Conservation (phyloP, 2,888 invertebrate species). For the Thelaira solivaga region DNA sequence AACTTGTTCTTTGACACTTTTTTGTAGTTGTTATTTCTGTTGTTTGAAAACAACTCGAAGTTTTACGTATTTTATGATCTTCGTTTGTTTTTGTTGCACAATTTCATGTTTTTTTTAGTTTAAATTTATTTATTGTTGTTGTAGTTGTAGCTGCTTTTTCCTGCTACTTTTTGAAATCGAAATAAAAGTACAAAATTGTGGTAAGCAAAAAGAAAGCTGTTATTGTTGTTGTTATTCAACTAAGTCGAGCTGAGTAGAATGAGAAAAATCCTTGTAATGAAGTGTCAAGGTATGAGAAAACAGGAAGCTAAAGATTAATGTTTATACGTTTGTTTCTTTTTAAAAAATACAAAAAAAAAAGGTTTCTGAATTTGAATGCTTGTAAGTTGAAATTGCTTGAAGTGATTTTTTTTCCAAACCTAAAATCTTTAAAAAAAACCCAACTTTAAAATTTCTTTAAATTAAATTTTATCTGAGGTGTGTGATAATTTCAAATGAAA, state of each 20-base stretch:
- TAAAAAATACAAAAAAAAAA: neutral
- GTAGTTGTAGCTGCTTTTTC: conserved; percentile 14
- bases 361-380: no score
- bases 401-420: no score
- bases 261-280: conserved; percentile 21
- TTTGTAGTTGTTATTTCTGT: conserved; percentile 32
- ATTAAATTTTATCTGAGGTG: no score
- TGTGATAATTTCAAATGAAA: no score
- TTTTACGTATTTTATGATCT: conserved; percentile 57
- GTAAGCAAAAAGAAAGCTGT: neutral
- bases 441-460: no score
- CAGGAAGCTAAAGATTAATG: conserved; percentile 32
- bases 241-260: conserved; percentile 8
- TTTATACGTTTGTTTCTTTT: neutral
- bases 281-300: conserved; percentile 34
- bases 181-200: neutral
- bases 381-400: no score
- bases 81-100: conserved; percentile 1
- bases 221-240: conserved; percentile 22
- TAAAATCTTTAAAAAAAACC: no score
- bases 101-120: conserved; percentile 2
- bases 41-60: conserved; percentile 37
- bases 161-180: conserved; percentile 19
- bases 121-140: neutral
- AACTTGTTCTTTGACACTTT: conserved; percentile 56